Evolutionary conservation across 2,888 invertebrate species (phyloP), one percentile per base, ranked within the genome.

Genomic region (Micoletzkya japonica): DNA sequence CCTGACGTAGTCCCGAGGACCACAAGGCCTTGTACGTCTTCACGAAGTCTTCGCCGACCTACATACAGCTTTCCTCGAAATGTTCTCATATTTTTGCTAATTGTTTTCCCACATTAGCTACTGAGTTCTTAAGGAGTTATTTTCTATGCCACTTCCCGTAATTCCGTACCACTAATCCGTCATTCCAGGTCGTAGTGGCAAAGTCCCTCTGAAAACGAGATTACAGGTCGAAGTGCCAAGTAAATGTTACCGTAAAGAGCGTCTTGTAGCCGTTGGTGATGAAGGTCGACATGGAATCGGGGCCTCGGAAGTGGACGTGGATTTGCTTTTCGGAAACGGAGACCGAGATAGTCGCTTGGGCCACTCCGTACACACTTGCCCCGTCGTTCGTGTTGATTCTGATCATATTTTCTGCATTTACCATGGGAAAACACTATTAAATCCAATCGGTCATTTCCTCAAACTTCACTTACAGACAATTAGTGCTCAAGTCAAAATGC

Each of bases 291-390:
- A 49, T 20, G 14, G 60, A 34, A 28, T 61, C 60, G 3, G 60
- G 49, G 17, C 60, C 60, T 20, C 60, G 60, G 30, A 61, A 61
- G 49, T 61, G 60, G 24, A 61, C 44, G 60, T 61, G 26, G 14
- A 61, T 30, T 30, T 30, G 20, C 49, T 61, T 61, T 14, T 44
- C 20, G 7, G 30, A 30, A 30, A 44, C 60, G 7, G 44, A 44
- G 0, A 61, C 60, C 2, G 60, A 61, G 4, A 61, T n/a, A 14
- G 34, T 34, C 0, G 60, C 60, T 10, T 24, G 30, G 6, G 60
- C 44, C 20, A 44, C 28, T 26, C 60, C 60, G 37, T 30, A 61
- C 17, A 61, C 30, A 1, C 44, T 6, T 1, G 60, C 60, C 20
- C 60, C 60, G n/a, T n/a, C n/a, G n/a, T n/a, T n/a, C n/a, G n/a